Conservation (phyloP, 2,113 vertebrate species). For the Epinephelus cyanopodus region DNA sequence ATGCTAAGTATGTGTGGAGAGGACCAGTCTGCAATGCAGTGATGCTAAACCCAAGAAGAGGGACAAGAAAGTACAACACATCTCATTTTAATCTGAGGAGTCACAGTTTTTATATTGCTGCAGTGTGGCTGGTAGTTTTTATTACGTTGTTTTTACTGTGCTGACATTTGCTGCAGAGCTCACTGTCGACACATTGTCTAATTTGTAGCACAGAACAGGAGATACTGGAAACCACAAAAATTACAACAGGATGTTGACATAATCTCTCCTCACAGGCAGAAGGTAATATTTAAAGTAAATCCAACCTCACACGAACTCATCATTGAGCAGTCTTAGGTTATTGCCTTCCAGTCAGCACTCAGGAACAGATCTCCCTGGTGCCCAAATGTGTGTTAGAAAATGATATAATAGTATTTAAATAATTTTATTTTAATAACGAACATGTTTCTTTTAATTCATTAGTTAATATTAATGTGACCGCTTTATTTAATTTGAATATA, state of each 20-base stretch:
- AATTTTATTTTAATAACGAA: not conserved
- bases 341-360: not conserved
- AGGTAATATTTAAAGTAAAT: not conserved
- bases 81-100: not conserved
- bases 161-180: not conserved
- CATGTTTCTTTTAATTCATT: not conserved
- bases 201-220: not conserved
- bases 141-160: not conserved
- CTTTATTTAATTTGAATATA: not conserved
- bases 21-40: not conserved
- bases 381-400: not conserved
- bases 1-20: not conserved
- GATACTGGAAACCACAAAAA: not conserved
- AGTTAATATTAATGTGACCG: not conserved
- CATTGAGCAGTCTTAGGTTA: not conserved
- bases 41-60: not conserved
- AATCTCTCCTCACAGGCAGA: not conserved
- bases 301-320: not conserved
- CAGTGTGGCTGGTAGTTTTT: not conserved
- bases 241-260: not conserved
- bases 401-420: not conserved
- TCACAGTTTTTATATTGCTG: not conserved
- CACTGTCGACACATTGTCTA: not conserved
- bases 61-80: not conserved
- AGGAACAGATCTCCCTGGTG: not conserved